Conservation (phyloP, 2,888 invertebrate genomes). For the Hedychridium roseum region DNA sequence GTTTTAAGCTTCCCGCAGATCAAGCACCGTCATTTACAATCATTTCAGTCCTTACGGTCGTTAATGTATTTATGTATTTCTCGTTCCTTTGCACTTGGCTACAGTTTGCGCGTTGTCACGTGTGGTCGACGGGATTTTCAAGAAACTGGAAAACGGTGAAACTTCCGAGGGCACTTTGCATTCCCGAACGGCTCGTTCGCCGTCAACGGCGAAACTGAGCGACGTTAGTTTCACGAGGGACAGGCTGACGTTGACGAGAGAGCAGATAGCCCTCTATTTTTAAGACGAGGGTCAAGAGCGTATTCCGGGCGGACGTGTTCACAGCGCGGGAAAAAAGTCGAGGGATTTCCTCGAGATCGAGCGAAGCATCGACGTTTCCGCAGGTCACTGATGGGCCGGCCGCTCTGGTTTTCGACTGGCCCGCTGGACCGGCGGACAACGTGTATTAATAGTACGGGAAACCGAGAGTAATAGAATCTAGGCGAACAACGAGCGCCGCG, state of each 20-base stretch:
- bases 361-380: slow-evolving; percentile 25
- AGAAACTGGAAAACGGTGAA: too few relatives aligned
- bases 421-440: slow-evolving; percentile 49
- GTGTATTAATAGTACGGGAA: slow-evolving; percentile 51
- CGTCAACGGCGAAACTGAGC: too few relatives aligned
- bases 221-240: slow-evolving; percentile 8
- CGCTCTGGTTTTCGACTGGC: slow-evolving; percentile 21
- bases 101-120: too few relatives aligned
- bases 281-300: slow-evolving; percentile 22
- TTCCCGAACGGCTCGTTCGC: too few relatives aligned
- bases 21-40: too few relatives aligned
- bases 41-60: too few relatives aligned
- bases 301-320: not conserved
- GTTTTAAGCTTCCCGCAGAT: too few relatives aligned
- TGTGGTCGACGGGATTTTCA: too few relatives aligned
- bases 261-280: slow-evolving; percentile 17
- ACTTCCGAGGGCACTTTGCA: too few relatives aligned
- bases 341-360: slow-evolving; percentile 13
- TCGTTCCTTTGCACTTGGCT: too few relatives aligned
- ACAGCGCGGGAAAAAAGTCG: not conserved
- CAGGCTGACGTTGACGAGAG: slow-evolving; percentile 19
- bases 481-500: too few relatives aligned
- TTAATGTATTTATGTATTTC: too few relatives aligned
- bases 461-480: slow-evolving; percentile 38
- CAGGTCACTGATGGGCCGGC: slow-evolving; percentile 33